A percentile compares a stretch with the other conserved stretches of the same genome.
Evolutionary conservation across 2,797 vertebrate species (phyloP).

Genomic region (Rhabdophis nuchalis): DNA sequence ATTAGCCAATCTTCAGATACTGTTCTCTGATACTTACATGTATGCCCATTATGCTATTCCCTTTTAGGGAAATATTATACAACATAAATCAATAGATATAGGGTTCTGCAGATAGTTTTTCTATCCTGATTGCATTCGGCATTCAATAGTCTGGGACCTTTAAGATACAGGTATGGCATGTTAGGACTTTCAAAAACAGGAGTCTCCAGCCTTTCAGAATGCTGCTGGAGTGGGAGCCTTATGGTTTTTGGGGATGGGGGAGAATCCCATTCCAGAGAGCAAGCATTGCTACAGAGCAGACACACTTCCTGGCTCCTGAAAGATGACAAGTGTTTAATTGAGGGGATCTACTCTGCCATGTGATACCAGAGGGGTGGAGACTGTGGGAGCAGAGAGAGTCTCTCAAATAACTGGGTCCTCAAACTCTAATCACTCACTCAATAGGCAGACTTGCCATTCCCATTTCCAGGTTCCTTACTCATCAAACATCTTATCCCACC

Average conservation of each 20-base stretch:
- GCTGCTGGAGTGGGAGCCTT: background rate
- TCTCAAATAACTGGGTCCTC: background rate
- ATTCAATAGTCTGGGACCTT: background rate
- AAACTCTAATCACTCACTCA: background rate
- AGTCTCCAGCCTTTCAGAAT: background rate
- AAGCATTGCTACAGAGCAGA: background rate
- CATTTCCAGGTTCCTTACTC: background rate
- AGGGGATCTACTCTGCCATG: background rate
- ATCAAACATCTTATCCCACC: background rate
- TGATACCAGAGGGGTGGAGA: background rate
- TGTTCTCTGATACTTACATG: background rate
- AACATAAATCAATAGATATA: background rate
- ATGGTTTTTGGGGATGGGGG: background rate
- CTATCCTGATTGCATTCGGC: background rate
- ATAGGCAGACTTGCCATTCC: background rate
- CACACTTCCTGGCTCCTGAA: background rate
- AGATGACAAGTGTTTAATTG: background rate
- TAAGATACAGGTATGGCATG: background rate
- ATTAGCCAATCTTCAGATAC: background rate
- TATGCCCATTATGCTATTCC: background rate
- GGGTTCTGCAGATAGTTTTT: background rate
- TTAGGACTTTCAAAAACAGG: background rate
- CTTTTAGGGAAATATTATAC: background rate
- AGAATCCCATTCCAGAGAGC: background rate
- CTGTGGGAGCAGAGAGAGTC: background rate